Evolutionary conservation across 37 sponge, comb jelly and placozoan genomes (phyloP), one percentile per base, ranked within the genome.

Genomic region (Aplysina aerophoba): DNA sequence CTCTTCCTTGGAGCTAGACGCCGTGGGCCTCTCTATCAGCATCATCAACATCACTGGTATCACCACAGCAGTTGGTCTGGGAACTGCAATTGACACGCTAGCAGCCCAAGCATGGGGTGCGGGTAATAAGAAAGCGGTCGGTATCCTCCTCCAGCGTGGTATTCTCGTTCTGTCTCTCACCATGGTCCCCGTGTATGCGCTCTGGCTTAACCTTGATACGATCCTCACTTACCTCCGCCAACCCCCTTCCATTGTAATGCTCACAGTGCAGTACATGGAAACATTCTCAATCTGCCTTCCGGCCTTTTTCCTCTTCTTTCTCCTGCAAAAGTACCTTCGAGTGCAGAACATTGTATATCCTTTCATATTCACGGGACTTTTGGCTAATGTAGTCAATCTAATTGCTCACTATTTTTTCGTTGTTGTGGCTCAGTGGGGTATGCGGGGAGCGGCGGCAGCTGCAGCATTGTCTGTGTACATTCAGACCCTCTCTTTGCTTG

Each of bases 161-260:
- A 82, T 91, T 35, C 38, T 87, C 55, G 80, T 87, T 31, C 28
- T 87, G 0, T 21, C 28, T 0, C 0, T 87, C 3, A 55, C 79
- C 30, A n/a, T 71, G 53, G 17, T 91, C 50, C 71, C 81, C n/a
- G 60, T 91, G 8, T 69, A 55, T 20, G 56, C 72, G 0, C 1
- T 92, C n/a, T 92, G 89, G 89, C 50, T 88, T 36, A 88, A 88
- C 80, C 67, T 82, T 12, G 92, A 88, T 79, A 85, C 89, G 24
- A 20, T 92, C 21, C 68, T 92, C 62, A 44, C 83, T 0, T 61
- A 82, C 66, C 59, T 88, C 24, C 64, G 74, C 24, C 92, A 92
- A 37, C 40, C 44, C 3, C 89, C 87, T 16, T 92, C 89, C 83
- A 87, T 88, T 36, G 80, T 89, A 0, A 73, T 36, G 87, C 78